phyloP scores from a whole-genome alignment of 2,113 vertebrate genomes.

The human (Homo sapiens) region GRCh38 chr15:40769001-40769500 shows the following conservation, averaged over 20 bases:
- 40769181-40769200: background rate
- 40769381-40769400: background rate
- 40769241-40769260: background rate
- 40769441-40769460: background rate
- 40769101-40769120: background rate
- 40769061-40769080: slow-evolving; percentile 28
- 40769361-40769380: background rate
- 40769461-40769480: background rate
- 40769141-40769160: background rate
- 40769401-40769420: background rate
- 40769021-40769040: slow-evolving; percentile 11
- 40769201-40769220: background rate
- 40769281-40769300: background rate
- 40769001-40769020: background rate
- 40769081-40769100: background rate
- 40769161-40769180: background rate
- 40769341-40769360: background rate
- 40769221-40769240: background rate
- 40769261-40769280: background rate
- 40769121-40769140: background rate
- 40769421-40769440: background rate
- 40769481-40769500: background rate
- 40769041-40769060: background rate
- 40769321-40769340: background rate
- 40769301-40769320: background rate